Conservation (phyloP, 2,113 vertebrate genomes). For the Bettongia penicillata region DNA sequence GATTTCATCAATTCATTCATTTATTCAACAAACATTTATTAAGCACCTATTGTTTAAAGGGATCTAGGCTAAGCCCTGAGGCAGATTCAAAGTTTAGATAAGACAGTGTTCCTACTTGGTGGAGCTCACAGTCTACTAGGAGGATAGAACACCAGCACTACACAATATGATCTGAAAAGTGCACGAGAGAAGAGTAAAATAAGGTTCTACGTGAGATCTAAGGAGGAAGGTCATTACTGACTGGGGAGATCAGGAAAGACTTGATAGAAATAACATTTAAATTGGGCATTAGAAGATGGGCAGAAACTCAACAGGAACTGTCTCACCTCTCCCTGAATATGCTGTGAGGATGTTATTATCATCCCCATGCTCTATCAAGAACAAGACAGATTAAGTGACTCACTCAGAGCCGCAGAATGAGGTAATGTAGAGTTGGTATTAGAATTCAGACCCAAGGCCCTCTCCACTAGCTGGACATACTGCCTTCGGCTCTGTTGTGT, state of each 20-base stretch:
- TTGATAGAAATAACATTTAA: background rate
- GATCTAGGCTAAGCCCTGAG: background rate
- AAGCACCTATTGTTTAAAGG: background rate
- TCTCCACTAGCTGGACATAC: background rate
- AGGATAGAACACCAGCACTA: background rate
- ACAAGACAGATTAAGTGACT: background rate
- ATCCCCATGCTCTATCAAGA: background rate
- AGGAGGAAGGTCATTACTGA: background rate
- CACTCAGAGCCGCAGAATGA: background rate
- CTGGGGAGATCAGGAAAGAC: background rate
- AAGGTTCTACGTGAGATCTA: no score
- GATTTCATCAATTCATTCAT: background rate
- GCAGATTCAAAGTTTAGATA: background rate
- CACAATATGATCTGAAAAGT: background rate
- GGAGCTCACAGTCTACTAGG: background rate
- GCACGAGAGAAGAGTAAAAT: background rate
- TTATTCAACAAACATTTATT: background rate
- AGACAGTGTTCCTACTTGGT: background rate
- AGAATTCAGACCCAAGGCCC: background rate
- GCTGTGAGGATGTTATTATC: background rate
- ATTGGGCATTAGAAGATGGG: background rate
- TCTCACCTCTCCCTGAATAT: background rate
- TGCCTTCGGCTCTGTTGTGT: background rate
- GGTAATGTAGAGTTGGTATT: background rate
- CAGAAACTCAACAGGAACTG: background rate